Evolutionary conservation across 2,797 vertebrate species (phyloP), one percentile per base, ranked within the genome.

Genomic region (Tachyglossus aculeatus): DNA sequence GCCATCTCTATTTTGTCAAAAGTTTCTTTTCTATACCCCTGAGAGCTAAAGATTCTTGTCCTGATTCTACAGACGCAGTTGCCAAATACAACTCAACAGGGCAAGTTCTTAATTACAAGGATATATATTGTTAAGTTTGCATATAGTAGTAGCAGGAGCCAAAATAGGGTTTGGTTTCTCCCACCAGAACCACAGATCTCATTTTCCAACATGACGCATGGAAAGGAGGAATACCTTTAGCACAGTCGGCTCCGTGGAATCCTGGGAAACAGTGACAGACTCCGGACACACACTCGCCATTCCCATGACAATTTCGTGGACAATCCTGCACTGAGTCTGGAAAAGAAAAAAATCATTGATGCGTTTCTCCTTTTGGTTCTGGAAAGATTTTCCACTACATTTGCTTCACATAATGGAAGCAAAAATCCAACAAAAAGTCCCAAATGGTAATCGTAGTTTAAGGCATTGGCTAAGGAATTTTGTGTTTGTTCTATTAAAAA

Each of bases 271-370:
- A 99, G 86, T 98, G 96, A 86, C 98, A 99, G 75, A 97, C 91
- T 40, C 97, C 97, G 9, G 98, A 99, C 24, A 96, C 96, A 66
- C 98, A 99, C 89, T 99, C 97, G 9, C 98, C 98, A 79, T 99
- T 99, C 57, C 97, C 96, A 72, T 98, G 97, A 90, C 98, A 99
- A 87, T 99, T 99, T 71, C 96, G 95, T 48, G 98, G 97, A 88
- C 98, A 99, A 92, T 99, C 98, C 88, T 98, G 96, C 83, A 98
- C 97, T 0, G 97, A 99, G 88, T 98, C 98, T 96, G 91, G 77
- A 90, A 90, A 37, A 83, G 13, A 90, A 68, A 67, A 38, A 24
- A 37, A 54, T 34, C 6, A 45, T 69, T 25, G 1, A 29, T 29
- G 27, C 51, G 13, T n/a, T 58, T 54, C 55, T 45, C 5, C 15